These are phyloP conservation scores for Megalops cyprinoides DNA, from an alignment of 2,797 vertebrate genomes.

Conservation along the genomic window DNA sequence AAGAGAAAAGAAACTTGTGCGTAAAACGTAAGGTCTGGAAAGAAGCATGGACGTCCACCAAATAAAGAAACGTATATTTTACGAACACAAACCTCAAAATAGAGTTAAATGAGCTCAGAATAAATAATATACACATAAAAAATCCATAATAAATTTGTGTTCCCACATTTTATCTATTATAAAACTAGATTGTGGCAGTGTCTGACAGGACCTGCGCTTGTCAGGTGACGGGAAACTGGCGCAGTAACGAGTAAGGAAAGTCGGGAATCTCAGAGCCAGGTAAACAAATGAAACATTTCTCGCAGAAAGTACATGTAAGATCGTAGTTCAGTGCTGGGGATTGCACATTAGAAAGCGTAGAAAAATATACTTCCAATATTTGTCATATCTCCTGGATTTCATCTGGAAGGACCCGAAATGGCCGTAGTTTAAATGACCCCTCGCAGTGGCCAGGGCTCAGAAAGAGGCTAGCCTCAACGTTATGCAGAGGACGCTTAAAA, in stretches of 20 bases:
- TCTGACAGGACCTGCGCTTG: conserved; percentile 44
- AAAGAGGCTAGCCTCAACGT: conserved; percentile 8
- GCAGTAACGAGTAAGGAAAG: conserved; percentile 75
- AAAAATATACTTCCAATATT: conserved; percentile 34
- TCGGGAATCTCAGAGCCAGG: conserved; percentile 82
- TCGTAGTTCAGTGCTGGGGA: conserved; percentile 31
- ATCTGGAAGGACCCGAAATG: conserved; percentile 39
- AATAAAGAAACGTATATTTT: background rate
- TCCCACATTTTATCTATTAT: no score
- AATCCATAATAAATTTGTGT: no score
- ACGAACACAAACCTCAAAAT: background rate
- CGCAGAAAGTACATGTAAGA: conserved; percentile 53
- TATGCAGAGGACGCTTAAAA: conserved; percentile 7
- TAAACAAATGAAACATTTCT: conserved; percentile 75
- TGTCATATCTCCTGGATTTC: conserved; percentile 32
- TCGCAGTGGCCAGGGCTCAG: conserved; percentile 61
- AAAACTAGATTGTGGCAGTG: background rate
- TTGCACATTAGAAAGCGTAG: conserved; percentile 53
- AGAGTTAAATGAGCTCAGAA: conserved; percentile 10
- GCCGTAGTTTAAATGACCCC: conserved; percentile 67
- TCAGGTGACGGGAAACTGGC: conserved; percentile 80
- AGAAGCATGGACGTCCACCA: background rate
- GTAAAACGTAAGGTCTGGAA: background rate
- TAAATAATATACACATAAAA: conserved; percentile 26
- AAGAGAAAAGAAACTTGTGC: background rate